Conservation (phyloP, 1,140 invertebrate genomes). For the Leptinotarsa lineolata region DNA sequence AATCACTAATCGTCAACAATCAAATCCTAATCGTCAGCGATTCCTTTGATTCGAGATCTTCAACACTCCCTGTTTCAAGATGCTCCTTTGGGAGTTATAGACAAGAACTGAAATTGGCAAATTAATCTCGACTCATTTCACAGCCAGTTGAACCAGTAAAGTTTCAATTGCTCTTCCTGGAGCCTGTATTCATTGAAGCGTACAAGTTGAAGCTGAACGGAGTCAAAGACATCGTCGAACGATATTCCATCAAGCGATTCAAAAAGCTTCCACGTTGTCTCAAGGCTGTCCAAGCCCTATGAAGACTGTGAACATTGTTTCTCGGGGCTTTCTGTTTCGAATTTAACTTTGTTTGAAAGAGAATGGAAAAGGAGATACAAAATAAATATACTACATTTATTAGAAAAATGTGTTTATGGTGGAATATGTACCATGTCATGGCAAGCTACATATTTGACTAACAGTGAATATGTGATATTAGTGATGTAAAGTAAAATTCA, state of each 20-base stretch:
- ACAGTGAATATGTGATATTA: too few relatives aligned
- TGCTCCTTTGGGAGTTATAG: neutral
- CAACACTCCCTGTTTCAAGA: neutral
- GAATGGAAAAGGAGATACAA: too few relatives aligned
- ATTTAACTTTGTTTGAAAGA: too few relatives aligned
- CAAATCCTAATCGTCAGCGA: neutral
- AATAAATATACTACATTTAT: too few relatives aligned
- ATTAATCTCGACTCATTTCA: conserved; percentile 8
- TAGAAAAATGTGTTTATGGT: too few relatives aligned
- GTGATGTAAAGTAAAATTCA: too few relatives aligned
- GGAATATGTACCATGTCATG: too few relatives aligned
- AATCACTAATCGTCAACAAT: neutral
- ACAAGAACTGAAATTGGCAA: neutral
- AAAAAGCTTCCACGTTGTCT: neutral
- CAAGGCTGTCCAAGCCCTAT: too few relatives aligned
- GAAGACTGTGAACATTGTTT: too few relatives aligned
- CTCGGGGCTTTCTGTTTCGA: too few relatives aligned
- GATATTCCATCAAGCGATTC: neutral
- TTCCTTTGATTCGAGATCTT: neutral
- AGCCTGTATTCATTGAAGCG: neutral
- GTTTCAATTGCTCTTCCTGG: conserved; percentile 2
- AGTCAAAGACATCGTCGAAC: conserved; percentile 5
- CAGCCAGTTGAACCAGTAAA: conserved; percentile 1
- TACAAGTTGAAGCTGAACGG: neutral
- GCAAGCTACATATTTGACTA: too few relatives aligned